Evolutionary conservation across 2,888 invertebrate species (phyloP).

Genomic region (Dysmachus trigonus): DNA sequence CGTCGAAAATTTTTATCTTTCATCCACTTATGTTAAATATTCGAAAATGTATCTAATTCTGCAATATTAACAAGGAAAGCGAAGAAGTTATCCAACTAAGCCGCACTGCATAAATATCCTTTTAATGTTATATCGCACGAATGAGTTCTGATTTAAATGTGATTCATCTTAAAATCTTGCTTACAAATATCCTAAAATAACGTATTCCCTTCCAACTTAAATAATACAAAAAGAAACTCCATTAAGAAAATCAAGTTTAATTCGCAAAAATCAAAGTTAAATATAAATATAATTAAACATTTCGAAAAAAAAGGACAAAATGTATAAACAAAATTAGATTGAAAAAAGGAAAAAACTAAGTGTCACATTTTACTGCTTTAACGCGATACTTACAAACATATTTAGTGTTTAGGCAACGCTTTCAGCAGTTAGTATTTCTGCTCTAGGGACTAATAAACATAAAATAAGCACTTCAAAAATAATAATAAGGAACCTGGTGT

Average conservation of each 20-base stretch:
- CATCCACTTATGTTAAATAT: too few species aligned
- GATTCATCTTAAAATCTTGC: neutral
- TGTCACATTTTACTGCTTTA: neutral
- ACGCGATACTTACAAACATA: neutral
- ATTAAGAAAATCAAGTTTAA: neutral
- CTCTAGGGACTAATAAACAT: neutral
- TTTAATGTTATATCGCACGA: neutral
- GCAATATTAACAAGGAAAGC: neutral
- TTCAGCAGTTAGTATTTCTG: neutral
- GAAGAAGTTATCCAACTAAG: neutral
- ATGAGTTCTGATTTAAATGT: neutral
- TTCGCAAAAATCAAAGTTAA: neutral
- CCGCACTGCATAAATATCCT: neutral
- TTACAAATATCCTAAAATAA: neutral
- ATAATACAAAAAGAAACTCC: neutral
- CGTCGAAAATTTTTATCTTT: too few species aligned
- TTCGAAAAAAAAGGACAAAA: neutral
- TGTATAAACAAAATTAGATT: neutral
- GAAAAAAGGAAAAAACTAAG: neutral
- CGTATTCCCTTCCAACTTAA: neutral
- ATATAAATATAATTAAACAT: neutral
- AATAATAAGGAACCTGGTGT: neutral
- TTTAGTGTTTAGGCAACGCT: neutral
- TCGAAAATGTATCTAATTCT: neutral
- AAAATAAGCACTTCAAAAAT: neutral